A percentile compares a stretch with the other conserved stretches of the same genome.
phyloP scores from a whole-genome alignment of 2,888 invertebrate genomes.

The Tetramorium bicarinatum region DNA sequence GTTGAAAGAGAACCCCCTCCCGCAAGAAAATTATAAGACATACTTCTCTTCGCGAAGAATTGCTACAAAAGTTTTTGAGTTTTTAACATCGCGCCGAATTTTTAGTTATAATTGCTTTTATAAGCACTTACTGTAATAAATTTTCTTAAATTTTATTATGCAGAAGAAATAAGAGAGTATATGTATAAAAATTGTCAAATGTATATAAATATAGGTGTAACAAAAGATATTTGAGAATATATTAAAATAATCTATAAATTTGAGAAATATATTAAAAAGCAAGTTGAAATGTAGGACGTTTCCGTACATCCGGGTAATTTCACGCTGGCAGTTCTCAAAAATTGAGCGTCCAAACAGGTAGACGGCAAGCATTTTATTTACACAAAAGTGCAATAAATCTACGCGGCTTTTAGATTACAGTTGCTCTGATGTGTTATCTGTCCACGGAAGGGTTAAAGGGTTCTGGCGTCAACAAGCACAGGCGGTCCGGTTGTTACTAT shows the following conservation, averaged over 20 bases:
- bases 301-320: slow-evolving; percentile 6
- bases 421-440: slow-evolving; percentile 65
- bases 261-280: background rate
- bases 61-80: background rate
- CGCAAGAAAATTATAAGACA: background rate
- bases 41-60: background rate
- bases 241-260: background rate
- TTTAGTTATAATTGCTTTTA: background rate
- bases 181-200: background rate
- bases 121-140: background rate
- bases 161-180: background rate
- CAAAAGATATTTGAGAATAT: background rate
- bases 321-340: slow-evolving; percentile 2
- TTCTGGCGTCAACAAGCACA: slow-evolving; percentile 52
- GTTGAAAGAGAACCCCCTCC: background rate
- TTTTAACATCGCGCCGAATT: background rate
- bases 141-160: background rate
- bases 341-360: slow-evolving; percentile 9
- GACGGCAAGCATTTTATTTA: slow-evolving; percentile 44
- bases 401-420: slow-evolving; percentile 30
- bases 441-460: slow-evolving; percentile 70
- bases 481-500: slow-evolving; percentile 66
- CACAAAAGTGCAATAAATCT: slow-evolving; percentile 56
- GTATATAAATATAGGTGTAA: background rate
- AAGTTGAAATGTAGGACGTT: background rate